Evolutionary conservation across 2,888 invertebrate species (phyloP), one percentile per base, ranked within the genome.

Genomic region (Hetaerina titia): DNA sequence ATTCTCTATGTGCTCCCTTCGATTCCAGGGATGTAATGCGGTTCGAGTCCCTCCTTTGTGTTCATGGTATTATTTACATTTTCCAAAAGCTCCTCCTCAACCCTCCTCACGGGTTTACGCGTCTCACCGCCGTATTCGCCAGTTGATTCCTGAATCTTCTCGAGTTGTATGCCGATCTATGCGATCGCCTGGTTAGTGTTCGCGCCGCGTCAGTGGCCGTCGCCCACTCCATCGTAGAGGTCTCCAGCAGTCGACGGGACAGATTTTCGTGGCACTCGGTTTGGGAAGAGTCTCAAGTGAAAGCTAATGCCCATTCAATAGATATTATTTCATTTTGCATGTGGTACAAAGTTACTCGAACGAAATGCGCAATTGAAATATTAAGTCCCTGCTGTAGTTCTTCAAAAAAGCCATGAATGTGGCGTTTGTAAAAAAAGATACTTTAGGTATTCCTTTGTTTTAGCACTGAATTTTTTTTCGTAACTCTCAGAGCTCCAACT

Each of bases 221-320:
- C 89, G 89, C 57, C n/a, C n/a, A 57, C 45, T 90, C 90, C 45
- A 64, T 22, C 90, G 90, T 90, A 58, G 90, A 90, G 22, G 45
- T 90, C 90, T 90, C 90, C 63, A 5, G 17, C 13, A 2, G 19
- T 5, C 69, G 45, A 45, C 45, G 45, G 45, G 45, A 45, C 45
- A 45, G 45, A 45, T 45, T 45, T 45, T 45, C 45, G n/a, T n/a
- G n/a, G n/a, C 45, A 45, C 45, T 45, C 45, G 45, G 45, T 45
- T 4, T 45, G 45, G 45, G 45, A 45, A 45, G 45, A 45, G 45
- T 45, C 45, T 4, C 45, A 1, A 45, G 45, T 2, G 45, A 4
- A 45, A 45, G 45, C 1, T 45, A 2, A 2, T 45, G 45, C 45
- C 45, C 45, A 45, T 45, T 45, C 4, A 45, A 2, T 4, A 45